Conservation (phyloP, 2,888 invertebrate species). For the Odontomyia ornata region DNA sequence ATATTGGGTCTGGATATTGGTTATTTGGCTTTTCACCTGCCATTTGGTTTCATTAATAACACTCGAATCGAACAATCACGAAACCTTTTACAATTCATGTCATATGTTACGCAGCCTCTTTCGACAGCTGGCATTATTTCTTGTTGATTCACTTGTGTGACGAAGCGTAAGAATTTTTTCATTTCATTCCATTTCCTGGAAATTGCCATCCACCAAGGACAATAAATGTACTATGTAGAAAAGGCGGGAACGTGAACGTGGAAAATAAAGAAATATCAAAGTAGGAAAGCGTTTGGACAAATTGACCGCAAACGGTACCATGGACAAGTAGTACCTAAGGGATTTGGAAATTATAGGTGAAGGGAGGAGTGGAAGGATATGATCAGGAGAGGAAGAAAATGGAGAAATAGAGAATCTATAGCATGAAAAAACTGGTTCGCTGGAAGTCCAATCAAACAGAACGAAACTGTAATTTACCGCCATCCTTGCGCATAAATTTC, state of each 20-base stretch:
- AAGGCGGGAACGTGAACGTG: background rate
- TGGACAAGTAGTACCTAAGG: conserved; percentile 24
- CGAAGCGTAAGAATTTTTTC: conserved; percentile 41
- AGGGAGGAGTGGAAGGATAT: background rate
- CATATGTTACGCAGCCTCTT: conserved; percentile 35
- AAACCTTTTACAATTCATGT: conserved; percentile 39
- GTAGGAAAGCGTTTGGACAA: conserved; percentile 38
- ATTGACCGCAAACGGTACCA: conserved; percentile 39
- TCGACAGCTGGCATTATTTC: conserved; percentile 34
- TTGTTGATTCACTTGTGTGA: conserved; percentile 41
- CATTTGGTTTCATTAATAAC: conserved; percentile 36
- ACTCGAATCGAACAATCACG: conserved; percentile 30
- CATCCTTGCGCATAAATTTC: conserved; percentile 49
- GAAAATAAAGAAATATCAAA: conserved; percentile 44
- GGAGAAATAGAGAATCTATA: background rate
- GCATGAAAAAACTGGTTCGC: conserved; percentile 26
- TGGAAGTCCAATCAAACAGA: conserved; percentile 48
- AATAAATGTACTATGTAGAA: conserved; percentile 5
- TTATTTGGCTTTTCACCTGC: conserved; percentile 33
- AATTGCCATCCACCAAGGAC: background rate
- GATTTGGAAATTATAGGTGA: conserved; percentile 12
- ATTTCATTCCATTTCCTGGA: conserved; percentile 21
- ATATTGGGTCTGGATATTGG: too few relatives aligned
- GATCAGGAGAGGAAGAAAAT: background rate
- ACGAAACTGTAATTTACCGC: conserved; percentile 49